phyloP scores from a whole-genome alignment of 1,140 invertebrate species.

The Pentalonia nigronervosa region DNA sequence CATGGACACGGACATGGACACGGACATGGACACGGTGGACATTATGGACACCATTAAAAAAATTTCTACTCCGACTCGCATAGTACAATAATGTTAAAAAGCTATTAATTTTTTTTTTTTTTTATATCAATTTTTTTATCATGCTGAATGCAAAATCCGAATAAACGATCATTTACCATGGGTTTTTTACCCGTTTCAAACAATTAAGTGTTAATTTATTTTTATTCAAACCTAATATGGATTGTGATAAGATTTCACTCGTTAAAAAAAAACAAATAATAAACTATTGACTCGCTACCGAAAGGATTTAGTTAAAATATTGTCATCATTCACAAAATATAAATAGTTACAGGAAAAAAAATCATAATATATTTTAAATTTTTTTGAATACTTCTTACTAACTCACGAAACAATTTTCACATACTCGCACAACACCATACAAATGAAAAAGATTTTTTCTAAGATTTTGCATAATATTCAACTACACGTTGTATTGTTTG shows the following conservation, averaged over 20 bases:
- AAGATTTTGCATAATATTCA: no score
- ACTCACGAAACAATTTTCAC: not conserved
- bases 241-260: not conserved
- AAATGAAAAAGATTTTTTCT: no score
- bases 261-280: not conserved
- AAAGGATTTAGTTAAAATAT: not conserved
- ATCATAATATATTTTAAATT: not conserved
- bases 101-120: not conserved
- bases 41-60: not conserved
- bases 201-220: not conserved
- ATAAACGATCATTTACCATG: not conserved
- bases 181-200: not conserved
- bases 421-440: not conserved
- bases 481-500: no score
- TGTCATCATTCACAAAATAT: not conserved
- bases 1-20: constrained; percentile 10
- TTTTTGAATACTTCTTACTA: not conserved
- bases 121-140: not conserved
- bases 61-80: not conserved
- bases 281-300: not conserved
- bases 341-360: not conserved
- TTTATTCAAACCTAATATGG: not conserved
- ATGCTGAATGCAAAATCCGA: not conserved
- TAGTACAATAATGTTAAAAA: not conserved
- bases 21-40: not conserved